A percentile compares a stretch with the other conserved stretches of the same genome.
phyloP scores from a whole-genome alignment of 2,797 vertebrate genomes.

The Coreius guichenoti region DNA sequence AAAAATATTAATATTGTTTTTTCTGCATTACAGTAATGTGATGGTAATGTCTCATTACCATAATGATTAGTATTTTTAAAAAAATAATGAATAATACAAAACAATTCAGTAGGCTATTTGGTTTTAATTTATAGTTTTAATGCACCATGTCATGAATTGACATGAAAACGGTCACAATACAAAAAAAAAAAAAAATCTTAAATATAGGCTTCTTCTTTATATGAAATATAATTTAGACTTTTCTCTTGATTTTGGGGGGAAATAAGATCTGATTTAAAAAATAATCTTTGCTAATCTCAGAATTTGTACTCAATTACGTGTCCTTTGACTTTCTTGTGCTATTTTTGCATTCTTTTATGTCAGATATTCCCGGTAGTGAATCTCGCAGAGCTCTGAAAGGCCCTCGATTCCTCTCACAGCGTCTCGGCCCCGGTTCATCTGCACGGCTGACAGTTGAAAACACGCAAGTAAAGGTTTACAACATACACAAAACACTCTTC shows the following conservation, averaged over 20 bases:
- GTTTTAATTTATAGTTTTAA: no score
- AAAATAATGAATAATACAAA: no score
- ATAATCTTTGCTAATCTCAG: not conserved
- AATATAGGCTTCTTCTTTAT: not conserved
- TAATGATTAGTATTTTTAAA: no score
- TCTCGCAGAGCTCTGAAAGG: conserved; percentile 65
- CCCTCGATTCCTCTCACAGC: conserved; percentile 70
- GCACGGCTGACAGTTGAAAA: conserved; percentile 48
- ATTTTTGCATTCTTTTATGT: conserved; percentile 56
- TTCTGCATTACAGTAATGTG: not conserved
- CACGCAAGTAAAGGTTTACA: conserved; percentile 27
- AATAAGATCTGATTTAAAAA: not conserved
- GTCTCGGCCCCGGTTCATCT: conserved; percentile 55
- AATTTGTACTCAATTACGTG: not conserved
- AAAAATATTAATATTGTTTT: not conserved
- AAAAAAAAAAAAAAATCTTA: not conserved
- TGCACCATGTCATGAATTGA: not conserved
- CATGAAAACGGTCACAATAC: not conserved
- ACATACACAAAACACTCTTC: not conserved
- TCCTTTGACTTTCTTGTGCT: not conserved
- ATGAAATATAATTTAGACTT: not conserved
- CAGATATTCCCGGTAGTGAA: conserved; percentile 61
- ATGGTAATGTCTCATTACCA: not conserved
- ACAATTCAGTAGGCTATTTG: not conserved
- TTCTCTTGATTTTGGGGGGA: not conserved